These are phyloP conservation scores for Psix sp. DNA, from an alignment of 1,140 invertebrate genomes.

Conservation along the genomic window DNA sequence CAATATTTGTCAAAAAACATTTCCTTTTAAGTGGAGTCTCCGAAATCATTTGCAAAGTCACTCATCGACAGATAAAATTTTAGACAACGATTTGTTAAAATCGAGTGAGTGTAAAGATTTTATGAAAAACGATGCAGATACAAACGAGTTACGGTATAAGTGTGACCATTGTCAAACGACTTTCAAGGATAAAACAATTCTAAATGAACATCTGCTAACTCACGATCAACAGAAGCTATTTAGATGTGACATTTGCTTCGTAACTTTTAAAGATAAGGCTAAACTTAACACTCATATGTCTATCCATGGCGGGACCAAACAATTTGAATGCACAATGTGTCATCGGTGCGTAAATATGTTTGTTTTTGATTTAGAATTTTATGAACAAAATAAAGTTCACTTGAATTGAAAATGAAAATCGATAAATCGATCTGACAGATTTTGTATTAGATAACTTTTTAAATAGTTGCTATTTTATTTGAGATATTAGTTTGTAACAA, in stretches of 20 bases:
- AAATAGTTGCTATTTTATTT: too few species aligned
- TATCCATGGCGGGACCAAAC: slow-evolving; percentile 83
- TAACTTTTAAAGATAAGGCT: slow-evolving; percentile 76
- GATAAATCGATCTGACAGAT: too few species aligned
- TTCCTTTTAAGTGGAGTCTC: slow-evolving; percentile 78
- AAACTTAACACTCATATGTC: slow-evolving; percentile 82
- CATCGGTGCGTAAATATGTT: slow-evolving; percentile 39
- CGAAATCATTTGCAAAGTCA: slow-evolving; percentile 85
- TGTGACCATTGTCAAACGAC: slow-evolving; percentile 77
- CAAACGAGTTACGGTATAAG: slow-evolving; percentile 68
- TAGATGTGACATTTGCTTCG: slow-evolving; percentile 76
- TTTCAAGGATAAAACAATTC: slow-evolving; percentile 76
- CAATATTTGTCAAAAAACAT: slow-evolving; percentile 77
- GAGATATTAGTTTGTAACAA: too few species aligned
- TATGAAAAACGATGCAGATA: slow-evolving; percentile 61
- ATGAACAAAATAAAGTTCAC: too few species aligned
- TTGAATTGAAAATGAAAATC: too few species aligned
- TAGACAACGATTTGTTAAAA: slow-evolving; percentile 79
- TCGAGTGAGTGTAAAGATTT: slow-evolving; percentile 47
- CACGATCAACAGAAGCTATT: slow-evolving; percentile 76
- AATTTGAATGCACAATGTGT: slow-evolving; percentile 83
- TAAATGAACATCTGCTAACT: slow-evolving; percentile 74
- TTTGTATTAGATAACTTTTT: too few species aligned
- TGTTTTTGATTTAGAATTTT: too few species aligned
- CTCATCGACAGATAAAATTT: slow-evolving; percentile 77